phyloP scores from a whole-genome alignment of 2,888 invertebrate species.

The Peribatodes rhomboidaria region DNA sequence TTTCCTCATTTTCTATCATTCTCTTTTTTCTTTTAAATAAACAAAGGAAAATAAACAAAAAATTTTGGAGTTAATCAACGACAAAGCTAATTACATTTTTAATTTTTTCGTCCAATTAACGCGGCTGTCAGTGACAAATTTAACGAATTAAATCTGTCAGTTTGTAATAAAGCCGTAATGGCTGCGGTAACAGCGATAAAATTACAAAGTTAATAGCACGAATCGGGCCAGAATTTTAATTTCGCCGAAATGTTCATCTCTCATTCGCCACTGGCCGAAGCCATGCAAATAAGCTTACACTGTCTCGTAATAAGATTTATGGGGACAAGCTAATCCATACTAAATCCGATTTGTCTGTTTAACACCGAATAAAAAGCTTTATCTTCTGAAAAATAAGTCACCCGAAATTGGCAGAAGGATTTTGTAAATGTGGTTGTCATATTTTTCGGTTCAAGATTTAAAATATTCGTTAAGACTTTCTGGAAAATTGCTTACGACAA shows the following conservation, averaged over 20 bases:
- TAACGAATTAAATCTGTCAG: conserved; percentile 23
- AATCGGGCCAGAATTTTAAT: conserved; percentile 40
- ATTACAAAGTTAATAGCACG: conserved; percentile 34
- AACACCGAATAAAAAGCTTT: conserved; percentile 61
- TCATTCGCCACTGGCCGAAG: conserved; percentile 48
- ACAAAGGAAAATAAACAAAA: too few species aligned
- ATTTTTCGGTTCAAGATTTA: conserved; percentile 6
- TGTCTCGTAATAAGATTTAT: conserved; percentile 67
- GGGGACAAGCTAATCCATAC: conserved; percentile 65
- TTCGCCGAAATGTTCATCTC: conserved; percentile 37
- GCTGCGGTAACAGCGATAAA: conserved; percentile 27
- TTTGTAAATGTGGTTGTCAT: conserved; percentile 24
- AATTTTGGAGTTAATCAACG: conserved; percentile 3
- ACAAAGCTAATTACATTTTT: neutral
- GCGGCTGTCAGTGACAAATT: conserved; percentile 12
- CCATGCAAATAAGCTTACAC: conserved; percentile 61
- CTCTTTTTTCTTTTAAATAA: too few species aligned
- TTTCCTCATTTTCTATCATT: too few species aligned
- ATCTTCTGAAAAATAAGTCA: conserved; percentile 54
- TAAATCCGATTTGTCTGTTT: conserved; percentile 69
- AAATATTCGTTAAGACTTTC: too few species aligned
- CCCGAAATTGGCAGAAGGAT: conserved; percentile 41
- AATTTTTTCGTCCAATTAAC: conserved; percentile 26
- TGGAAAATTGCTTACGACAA: too few species aligned
- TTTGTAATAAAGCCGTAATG: conserved; percentile 28